A percentile compares a stretch with the other conserved stretches of the same genome.
phyloP scores from a whole-genome alignment of 1,140 invertebrate species.

The Drosophila elegans region DNA sequence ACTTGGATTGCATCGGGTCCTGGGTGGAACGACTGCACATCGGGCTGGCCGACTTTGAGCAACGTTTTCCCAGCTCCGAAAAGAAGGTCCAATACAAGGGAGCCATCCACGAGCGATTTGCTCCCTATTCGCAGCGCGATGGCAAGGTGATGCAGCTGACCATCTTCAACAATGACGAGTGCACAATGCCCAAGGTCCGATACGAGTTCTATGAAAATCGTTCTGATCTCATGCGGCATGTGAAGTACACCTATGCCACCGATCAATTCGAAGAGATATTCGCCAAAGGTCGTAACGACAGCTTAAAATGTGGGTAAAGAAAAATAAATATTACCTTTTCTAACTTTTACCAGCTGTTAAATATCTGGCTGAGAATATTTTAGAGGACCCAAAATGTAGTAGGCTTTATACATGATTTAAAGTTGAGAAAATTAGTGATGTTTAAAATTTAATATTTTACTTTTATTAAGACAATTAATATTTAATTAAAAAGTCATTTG shows the following conservation, averaged over 20 bases:
- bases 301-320: conserved; percentile 87
- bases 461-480: too few relatives aligned
- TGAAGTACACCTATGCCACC: conserved; percentile 87
- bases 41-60: conserved; percentile 89
- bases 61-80: conserved; percentile 89
- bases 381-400: too few relatives aligned
- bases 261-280: conserved; percentile 89
- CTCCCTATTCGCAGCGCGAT: conserved; percentile 90
- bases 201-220: conserved; percentile 91
- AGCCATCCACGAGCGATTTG: conserved; percentile 90
- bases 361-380: too few relatives aligned
- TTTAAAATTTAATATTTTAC: too few relatives aligned
- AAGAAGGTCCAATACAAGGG: conserved; percentile 92
- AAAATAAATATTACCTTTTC: too few relatives aligned
- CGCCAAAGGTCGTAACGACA: conserved; percentile 88
- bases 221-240: conserved; percentile 88
- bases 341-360: too few relatives aligned
- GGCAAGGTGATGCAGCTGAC: conserved; percentile 88
- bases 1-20: conserved; percentile 90
- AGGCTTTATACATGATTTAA: too few relatives aligned
- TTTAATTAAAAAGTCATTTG: too few relatives aligned
- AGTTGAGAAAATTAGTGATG: too few relatives aligned
- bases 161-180: conserved; percentile 89
- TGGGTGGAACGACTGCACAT: conserved; percentile 91
- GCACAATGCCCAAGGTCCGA: conserved; percentile 86